Percentiles rank a stretch among this genome's conserved stretches.
Conservation (phyloP, 2,888 invertebrate species). For the Oscheius myriophilus region DNA sequence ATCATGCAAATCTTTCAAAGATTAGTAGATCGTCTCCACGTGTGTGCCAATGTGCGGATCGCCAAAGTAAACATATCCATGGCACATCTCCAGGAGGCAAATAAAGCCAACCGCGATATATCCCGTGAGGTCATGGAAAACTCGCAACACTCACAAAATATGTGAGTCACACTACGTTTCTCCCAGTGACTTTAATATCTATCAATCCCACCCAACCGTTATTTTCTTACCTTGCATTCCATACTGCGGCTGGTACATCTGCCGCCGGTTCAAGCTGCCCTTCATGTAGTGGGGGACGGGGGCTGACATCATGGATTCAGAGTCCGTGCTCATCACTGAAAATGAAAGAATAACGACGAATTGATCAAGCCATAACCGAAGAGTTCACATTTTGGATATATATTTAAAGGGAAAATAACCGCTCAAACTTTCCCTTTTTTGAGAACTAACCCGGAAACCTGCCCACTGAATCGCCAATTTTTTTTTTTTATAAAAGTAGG, state of each 20-base stretch:
- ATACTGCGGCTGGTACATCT: slow-evolving; percentile 39
- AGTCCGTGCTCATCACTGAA: slow-evolving; percentile 60
- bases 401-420: too few species aligned
- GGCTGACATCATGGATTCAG: slow-evolving; percentile 57
- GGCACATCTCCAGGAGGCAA: neutral
- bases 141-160: slow-evolving; percentile 23
- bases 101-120: neutral
- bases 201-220: slow-evolving; percentile 31
- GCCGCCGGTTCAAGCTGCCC: slow-evolving; percentile 39
- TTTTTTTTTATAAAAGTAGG: too few species aligned
- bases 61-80: slow-evolving; percentile 1
- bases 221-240: slow-evolving; percentile 2
- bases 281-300: slow-evolving; percentile 46
- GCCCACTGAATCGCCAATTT: too few species aligned
- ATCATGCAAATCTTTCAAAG: too few species aligned
- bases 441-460: too few species aligned
- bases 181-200: too few species aligned
- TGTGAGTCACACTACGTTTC: slow-evolving; percentile 16
- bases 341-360: neutral
- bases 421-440: too few species aligned
- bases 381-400: too few species aligned
- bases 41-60: neutral
- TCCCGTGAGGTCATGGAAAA: slow-evolving; percentile 16
- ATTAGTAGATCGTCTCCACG: too few species aligned
- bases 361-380: too few species aligned